Evolutionary conservation across 2,888 invertebrate genomes (phyloP).

Genomic region (Drosophila gaucha): DNA sequence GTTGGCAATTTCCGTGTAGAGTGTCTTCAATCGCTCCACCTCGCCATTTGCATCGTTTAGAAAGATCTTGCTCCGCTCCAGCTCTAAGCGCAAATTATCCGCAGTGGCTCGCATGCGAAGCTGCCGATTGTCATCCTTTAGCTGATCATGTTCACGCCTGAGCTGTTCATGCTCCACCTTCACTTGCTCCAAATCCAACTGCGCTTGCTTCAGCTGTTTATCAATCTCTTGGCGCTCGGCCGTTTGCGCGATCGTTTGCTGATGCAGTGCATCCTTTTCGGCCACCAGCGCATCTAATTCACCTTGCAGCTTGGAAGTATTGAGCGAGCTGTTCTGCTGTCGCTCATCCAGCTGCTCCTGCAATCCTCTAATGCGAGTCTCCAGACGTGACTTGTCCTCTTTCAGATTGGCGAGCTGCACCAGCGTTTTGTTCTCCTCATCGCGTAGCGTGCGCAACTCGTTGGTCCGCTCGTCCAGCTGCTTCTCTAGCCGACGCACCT

Average conservation of each 20-base stretch:
- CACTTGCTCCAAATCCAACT: conserved; percentile 85
- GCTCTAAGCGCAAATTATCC: conserved; percentile 81
- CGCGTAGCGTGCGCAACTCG: conserved; percentile 76
- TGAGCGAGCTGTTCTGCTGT: conserved; percentile 40
- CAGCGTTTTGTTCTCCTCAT: conserved; percentile 82
- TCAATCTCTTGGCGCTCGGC: conserved; percentile 85
- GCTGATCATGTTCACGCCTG: conserved; percentile 67
- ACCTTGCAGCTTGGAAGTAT: conserved; percentile 38
- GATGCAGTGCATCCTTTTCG: conserved; percentile 80
- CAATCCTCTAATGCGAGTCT: conserved; percentile 76
- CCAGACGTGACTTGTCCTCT: conserved; percentile 81
- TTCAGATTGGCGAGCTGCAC: conserved; percentile 81
- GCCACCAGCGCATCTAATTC: conserved; percentile 82
- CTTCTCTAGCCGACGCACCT: conserved; percentile 85
- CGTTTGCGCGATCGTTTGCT: conserved; percentile 42
- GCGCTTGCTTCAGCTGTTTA: conserved; percentile 85
- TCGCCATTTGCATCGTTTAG: conserved; percentile 86
- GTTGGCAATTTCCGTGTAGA: conserved; percentile 87
- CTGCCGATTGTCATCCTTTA: conserved; percentile 72
- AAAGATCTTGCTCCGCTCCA: conserved; percentile 86
- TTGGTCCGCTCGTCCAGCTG: conserved; percentile 71
- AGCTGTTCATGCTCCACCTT: conserved; percentile 79
- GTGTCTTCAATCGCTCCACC: conserved; percentile 86
- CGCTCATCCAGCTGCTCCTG: conserved; percentile 83
- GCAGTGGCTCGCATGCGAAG: conserved; percentile 56